Conservation (phyloP, 2,113 vertebrate genomes). For the Delphinus delphis region DNA sequence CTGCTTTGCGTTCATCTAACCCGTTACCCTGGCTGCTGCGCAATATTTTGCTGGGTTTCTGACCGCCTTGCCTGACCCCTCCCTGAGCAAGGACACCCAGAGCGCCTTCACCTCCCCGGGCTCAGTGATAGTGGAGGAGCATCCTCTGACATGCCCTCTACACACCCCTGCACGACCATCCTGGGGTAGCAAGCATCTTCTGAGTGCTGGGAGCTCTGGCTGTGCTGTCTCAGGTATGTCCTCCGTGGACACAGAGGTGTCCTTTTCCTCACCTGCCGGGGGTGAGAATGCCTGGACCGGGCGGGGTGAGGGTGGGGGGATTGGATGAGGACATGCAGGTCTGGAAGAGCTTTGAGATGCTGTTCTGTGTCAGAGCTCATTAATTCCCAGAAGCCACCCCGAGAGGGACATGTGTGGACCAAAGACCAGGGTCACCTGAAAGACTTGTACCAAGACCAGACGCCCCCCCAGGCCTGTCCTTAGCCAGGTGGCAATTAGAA, state of each 20-base stretch:
- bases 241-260: rapidly evolving
- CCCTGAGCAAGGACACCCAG: rapidly evolving
- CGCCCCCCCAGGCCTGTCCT: rapidly evolving
- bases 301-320: rapidly evolving
- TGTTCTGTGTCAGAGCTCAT: not conserved
- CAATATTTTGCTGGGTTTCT: not conserved
- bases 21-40: rapidly evolving
- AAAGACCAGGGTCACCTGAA: not conserved
- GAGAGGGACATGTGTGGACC: rapidly evolving
- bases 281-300: not conserved
- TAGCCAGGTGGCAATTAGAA: not conserved
- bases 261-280: not conserved
- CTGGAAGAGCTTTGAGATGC: not conserved
- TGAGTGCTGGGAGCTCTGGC: not conserved
- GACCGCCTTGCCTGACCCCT: too few relatives aligned
- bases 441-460: not conserved
- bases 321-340: not conserved
- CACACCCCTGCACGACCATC: rapidly evolving
- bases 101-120: not conserved
- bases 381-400: not conserved
- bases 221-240: not conserved
- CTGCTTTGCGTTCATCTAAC: rapidly evolving
- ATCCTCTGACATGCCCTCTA: rapidly evolving
- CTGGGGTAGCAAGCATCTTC: not conserved
- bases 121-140: not conserved